Conservation (phyloP, 2,888 invertebrate genomes). For the Tenthredo livida region DNA sequence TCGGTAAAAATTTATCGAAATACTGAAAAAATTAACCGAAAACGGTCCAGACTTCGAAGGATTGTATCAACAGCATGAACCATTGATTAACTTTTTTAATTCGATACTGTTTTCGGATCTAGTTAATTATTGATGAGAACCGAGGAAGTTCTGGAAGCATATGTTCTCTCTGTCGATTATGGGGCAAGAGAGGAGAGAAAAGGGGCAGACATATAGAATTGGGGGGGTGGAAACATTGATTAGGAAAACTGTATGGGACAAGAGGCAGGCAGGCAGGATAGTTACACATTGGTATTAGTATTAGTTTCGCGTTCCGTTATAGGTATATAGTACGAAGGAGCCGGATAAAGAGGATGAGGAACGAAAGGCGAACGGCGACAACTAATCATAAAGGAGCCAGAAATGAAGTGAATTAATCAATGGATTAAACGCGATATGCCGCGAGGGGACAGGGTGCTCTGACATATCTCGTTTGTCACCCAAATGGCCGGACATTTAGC, state of each 20-base stretch:
- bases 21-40: not conserved
- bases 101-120: conserved; percentile 11
- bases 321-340: not conserved
- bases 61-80: not conserved
- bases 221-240: conserved; percentile 34
- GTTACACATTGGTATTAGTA: conserved; percentile 16
- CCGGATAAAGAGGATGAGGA: not conserved
- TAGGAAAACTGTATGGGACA: conserved; percentile 46
- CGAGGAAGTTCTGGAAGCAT: conserved; percentile 40
- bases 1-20: not conserved
- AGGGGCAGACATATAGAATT: conserved; percentile 56
- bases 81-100: conserved; percentile 28
- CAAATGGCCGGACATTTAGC: conserved; percentile 76
- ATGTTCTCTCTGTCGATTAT: conserved; percentile 22
- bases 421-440: conserved; percentile 72
- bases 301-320: conserved; percentile 28
- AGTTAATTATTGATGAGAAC: conserved; percentile 3
- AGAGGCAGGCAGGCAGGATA: conserved; percentile 14
- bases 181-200: conserved; percentile 60
- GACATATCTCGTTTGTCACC: conserved; percentile 76
- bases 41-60: not conserved
- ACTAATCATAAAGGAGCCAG: conserved; percentile 74
- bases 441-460: conserved; percentile 61
- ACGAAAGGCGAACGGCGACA: conserved; percentile 56
- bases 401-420: conserved; percentile 75